These are phyloP conservation scores for Megaceryle torquata DNA, from an alignment of 2,113 vertebrate genomes.

Conservation along the genomic window DNA sequence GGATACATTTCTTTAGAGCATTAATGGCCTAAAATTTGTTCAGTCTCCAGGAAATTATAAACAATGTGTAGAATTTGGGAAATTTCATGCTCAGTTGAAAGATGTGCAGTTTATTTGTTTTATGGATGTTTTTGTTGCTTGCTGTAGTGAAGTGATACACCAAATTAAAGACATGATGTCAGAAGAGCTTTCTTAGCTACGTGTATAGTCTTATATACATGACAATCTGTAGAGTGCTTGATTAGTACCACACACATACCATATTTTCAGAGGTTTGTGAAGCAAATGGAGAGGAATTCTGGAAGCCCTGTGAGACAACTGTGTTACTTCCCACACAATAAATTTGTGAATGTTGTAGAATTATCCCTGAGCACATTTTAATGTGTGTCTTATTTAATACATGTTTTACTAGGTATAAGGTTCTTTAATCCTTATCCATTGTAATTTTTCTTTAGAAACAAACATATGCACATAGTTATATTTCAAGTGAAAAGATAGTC, in stretches of 20 bases:
- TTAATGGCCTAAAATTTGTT: not conserved
- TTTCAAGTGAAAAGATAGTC: not conserved
- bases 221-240: not conserved
- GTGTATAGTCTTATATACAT: not conserved
- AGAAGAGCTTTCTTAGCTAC: not conserved
- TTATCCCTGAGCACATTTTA: not conserved
- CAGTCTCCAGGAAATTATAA: not conserved
- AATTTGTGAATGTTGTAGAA: not conserved
- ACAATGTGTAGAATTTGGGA: not conserved
- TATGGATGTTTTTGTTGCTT: not conserved
- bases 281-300: constrained; percentile 6
- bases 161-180: not conserved
- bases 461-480: not conserved
- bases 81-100: not conserved
- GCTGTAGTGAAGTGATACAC: not conserved
- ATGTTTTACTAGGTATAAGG: not conserved
- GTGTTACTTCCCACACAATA: not conserved
- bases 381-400: not conserved
- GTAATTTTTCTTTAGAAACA: not conserved
- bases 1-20: not conserved
- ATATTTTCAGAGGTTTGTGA: not conserved
- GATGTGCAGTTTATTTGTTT: not conserved
- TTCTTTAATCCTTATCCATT: not conserved
- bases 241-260: not conserved
- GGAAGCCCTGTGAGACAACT: not conserved